Base-by-base conservation (phyloP, 2,113 vertebrate genomes). In the Brienomyrus longianalis region DNA sequence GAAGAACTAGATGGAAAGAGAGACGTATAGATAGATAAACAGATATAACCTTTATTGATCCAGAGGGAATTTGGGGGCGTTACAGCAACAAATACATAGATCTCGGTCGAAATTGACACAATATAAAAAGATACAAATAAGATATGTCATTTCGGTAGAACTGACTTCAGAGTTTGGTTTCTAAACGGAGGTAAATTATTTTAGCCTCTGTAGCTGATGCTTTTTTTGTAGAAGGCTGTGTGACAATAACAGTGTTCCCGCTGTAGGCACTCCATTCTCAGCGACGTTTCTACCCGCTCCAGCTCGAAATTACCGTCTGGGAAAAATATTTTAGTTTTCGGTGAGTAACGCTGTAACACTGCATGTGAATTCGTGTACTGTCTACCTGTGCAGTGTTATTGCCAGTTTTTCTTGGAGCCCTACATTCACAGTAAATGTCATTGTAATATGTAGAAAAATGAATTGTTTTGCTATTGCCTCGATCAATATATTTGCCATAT, bases 241-340 rank as follows among this genome's bases (percentile, higher is more conserved):
- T 84, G 45, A 23, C 39, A 84, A 70, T 70, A 84, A 47, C 39
- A n/a, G 83, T 89, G 48, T 89, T 59, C n/a, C 62, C 62, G n/a
- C 52, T 85, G 50, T 21, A 99, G 98, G 98, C 95, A 97, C 6
- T 98, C 98, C 0, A 99, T 99, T 93, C 93, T 99, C 89, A 99
- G 98, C 35, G 98, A 99, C 91, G 98, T 99, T 88, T 99, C 98
- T 27, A 99, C 97, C 13, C 96, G 97, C 0, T 97, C 98, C 21
- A 96, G 96, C 91, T 98, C 98, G 59, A 99, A 99, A 92, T 92
- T 99, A 93, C 98, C 98, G 3, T 95, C 97, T 0, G 98, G 98
- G 91, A 99, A 98, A 95, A 99, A 99, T 91, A 98, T 99, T 90
- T 95, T 99, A 35, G 96, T 99, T 48, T 98, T 99, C 91, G 98